Evolutionary conservation across 2,797 vertebrate genomes (phyloP).

Genomic region (Sebastes steindachneri): DNA sequence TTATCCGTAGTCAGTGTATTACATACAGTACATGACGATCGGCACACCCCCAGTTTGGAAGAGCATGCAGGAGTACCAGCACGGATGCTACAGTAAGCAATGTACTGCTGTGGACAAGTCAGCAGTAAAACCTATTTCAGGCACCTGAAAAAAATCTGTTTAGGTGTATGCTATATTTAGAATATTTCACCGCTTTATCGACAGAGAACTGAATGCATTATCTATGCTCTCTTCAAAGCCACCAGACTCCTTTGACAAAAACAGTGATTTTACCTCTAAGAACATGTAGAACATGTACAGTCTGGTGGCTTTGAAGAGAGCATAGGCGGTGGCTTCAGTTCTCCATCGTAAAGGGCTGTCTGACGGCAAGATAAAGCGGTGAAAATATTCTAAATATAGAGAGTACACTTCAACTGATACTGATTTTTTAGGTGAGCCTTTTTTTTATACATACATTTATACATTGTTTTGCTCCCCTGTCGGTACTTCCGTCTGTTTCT

Average conservation of each 20-base stretch:
- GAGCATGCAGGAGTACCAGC: not conserved
- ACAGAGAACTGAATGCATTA: too few relatives aligned
- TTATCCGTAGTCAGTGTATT: not conserved
- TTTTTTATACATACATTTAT: too few relatives aligned
- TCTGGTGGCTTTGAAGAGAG: not conserved
- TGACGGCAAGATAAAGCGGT: too few relatives aligned
- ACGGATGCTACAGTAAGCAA: not conserved
- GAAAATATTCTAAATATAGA: not conserved
- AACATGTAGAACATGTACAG: not conserved
- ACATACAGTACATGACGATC: not conserved
- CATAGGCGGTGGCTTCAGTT: too few relatives aligned
- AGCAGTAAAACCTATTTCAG: not conserved
- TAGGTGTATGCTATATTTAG: not conserved
- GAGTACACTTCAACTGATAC: not conserved
- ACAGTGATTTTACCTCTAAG: not conserved
- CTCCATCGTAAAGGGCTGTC: too few relatives aligned
- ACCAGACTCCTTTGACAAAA: not conserved
- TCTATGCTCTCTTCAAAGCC: not conserved
- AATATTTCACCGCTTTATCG: not conserved
- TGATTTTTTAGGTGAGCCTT: too few relatives aligned
- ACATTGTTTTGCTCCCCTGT: not conserved
- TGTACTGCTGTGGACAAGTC: not conserved
- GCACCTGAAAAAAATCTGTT: not conserved
- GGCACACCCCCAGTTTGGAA: not conserved
- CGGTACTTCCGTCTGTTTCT: not conserved